Evolutionary conservation across 2,797 vertebrate genomes (phyloP), one percentile per base, ranked within the genome.

Genomic region (Austrolebias charrua): DNA sequence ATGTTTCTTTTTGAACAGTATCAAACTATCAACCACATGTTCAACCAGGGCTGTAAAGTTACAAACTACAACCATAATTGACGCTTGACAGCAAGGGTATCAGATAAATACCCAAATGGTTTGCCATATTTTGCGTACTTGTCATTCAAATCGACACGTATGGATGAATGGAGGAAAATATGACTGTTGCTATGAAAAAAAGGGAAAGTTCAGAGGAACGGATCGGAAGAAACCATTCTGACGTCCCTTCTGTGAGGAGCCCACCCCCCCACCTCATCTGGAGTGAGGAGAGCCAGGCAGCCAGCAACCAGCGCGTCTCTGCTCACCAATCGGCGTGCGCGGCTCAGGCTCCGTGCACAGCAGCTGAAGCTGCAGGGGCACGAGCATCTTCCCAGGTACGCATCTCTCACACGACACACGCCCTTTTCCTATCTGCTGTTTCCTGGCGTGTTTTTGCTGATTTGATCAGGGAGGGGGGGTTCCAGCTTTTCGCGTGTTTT

Each of bases 341-440:
- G 79, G 86, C 86, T 84, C 81, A 73, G 84, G 85, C 82, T 74
- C 73, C 71, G 87, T 85, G 87, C 89, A 82, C 90, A 83, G 89
- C 87, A 83, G 80, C 82, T 67, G 75, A 78, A 85, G 91, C 91
- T 86, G 87, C 88, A 86, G 85, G 89, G 89, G 86, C 88, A 91
- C 89, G 81, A 91, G 86, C 90, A 84, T 91, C 90, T 86, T 86
- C 80, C 84, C 91, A 93, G 92, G 92, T 93, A 92, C 72, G 90
- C 35, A n/a, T 66, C 71, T 78, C 74, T 65, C 70, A 54, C 63
- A 11, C 55, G 57, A 69, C 79, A 78, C 83, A 83, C 79, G 84
- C 86, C 77, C 69, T 78, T 31, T 43, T 57, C 31, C 74, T 67
- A 59, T n/a, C 29, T 63, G 67, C 76, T 70, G 42, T 54, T 54